Evolutionary conservation across 1,140 invertebrate genomes (phyloP), one percentile per base, ranked within the genome.

Genomic region (Portunus trituberculatus): DNA sequence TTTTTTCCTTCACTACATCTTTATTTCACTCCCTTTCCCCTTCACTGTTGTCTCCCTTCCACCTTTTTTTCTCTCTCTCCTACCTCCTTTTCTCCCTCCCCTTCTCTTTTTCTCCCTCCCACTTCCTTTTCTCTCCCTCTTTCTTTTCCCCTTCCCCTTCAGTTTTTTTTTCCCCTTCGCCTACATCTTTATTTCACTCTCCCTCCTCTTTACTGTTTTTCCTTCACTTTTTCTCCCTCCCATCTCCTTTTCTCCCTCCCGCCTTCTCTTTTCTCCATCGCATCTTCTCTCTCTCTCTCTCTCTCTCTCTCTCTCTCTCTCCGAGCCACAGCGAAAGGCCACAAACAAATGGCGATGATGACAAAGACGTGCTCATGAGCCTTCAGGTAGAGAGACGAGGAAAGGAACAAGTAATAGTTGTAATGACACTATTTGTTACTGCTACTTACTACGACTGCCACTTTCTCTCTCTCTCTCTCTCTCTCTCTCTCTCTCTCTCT

Each of bases 381-480:
- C 67, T 25, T n/a, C 67, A 76, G 67, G 67, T 76, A n/a, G n/a
- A 25, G 52, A 12, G 52, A 20, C 16, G 8, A 76, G 67, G 67
- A 25, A 76, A 76, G 25, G 67, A 76, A 76, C 4, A 76, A n/a
- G 67, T n/a, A 76, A 76, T 76, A 25, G 20, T 59, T 0, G 8
- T 76, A 76, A 76, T 76, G 67, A n/a, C 20, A 2, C 67, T 25
- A 76, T 76, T 25, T 76, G 67, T 76, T n/a, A n/a, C 20, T 20
- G 67, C 67, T 20, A 76, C 59, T 76, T 76, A 12, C 59, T 76
- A 7, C 20, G 7, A 12, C 67, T 76, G 12, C 20, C 67, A 20
- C 67, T 76, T 20, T 76, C 67, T 76, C 67, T 76, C 67, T 76
- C 67, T 76, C 67, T 76, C 67, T 76, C 67, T 76, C 67, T 76